A percentile compares a stretch with the other conserved stretches of the same genome.
These are phyloP conservation scores for Hemistola chrysoprasaria DNA, from an alignment of 2,888 invertebrate genomes.

Conservation along the genomic window DNA sequence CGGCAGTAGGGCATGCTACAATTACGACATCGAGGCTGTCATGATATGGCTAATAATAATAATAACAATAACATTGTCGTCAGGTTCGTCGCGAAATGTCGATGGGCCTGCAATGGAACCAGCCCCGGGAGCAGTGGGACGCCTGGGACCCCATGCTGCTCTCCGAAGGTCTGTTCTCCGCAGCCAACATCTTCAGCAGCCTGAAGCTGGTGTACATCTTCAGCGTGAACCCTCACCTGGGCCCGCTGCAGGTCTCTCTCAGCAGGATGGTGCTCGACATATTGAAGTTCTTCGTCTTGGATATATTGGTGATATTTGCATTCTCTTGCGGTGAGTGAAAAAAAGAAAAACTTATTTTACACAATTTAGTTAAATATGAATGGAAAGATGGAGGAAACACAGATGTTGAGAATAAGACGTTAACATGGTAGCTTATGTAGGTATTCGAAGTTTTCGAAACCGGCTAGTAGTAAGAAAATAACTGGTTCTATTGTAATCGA, in stretches of 20 bases:
- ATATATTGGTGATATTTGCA: conserved; percentile 95
- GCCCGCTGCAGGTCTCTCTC: conserved; percentile 97
- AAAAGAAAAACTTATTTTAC: too few species aligned
- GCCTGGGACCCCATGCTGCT: conserved; percentile 98
- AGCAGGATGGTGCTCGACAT: conserved; percentile 98
- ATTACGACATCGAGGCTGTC: too few species aligned
- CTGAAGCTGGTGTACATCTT: conserved; percentile 98
- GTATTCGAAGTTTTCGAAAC: too few species aligned
- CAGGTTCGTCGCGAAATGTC: conserved; percentile 89
- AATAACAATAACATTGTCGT: too few species aligned
- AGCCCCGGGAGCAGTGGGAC: conserved; percentile 96
- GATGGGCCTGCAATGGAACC: conserved; percentile 81
- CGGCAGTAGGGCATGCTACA: too few species aligned
- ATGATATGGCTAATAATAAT: too few species aligned
- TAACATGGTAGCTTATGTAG: too few species aligned
- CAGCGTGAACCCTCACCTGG: conserved; percentile 98
- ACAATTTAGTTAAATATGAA: too few species aligned
- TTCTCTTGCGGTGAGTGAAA: conserved; percentile 96
- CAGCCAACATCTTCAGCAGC: conserved; percentile 97
- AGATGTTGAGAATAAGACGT: too few species aligned
- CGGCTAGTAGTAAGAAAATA: too few species aligned
- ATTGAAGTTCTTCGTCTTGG: conserved; percentile 97
- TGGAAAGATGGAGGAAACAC: too few species aligned
- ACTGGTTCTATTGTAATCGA: too few species aligned
- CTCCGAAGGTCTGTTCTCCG: conserved; percentile 98